phyloP scores from a whole-genome alignment of 2,113 vertebrate genomes.

The Lepus timidus region DNA sequence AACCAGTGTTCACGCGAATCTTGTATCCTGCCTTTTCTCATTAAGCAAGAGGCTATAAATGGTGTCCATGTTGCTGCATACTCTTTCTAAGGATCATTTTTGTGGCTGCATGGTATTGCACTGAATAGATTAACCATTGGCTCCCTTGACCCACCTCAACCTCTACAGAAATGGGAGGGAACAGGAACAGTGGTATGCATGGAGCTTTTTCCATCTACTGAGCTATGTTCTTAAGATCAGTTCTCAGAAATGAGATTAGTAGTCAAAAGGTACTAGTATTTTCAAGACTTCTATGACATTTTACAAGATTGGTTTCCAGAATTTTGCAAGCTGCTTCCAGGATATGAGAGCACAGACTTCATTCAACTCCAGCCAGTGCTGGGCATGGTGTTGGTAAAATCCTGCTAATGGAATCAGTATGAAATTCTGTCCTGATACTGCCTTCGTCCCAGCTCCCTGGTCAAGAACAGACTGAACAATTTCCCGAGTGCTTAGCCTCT shows the following conservation, averaged over 20 bases:
- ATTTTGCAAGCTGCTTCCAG: background rate
- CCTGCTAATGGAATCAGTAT: conserved; percentile 10
- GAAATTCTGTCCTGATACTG: background rate
- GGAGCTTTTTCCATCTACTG: background rate
- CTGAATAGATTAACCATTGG: background rate
- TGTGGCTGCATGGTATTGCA: background rate
- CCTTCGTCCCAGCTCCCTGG: conserved; percentile 36
- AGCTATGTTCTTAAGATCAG: background rate
- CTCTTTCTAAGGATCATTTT: conserved; percentile 26
- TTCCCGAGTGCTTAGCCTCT: conserved; percentile 13
- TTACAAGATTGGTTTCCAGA: background rate
- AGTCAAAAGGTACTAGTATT: background rate
- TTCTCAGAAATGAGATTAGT: conserved; percentile 6
- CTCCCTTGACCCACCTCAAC: conserved; percentile 52
- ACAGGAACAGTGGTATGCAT: too few relatives aligned
- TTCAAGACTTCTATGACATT: background rate
- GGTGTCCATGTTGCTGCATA: conserved; percentile 12
- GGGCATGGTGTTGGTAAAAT: background rate
- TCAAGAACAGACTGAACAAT: conserved; percentile 3
- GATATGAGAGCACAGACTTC: background rate
- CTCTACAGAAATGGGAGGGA: background rate
- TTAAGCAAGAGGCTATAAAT: conserved; percentile 4
- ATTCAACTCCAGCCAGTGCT: background rate
- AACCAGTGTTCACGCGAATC: background rate
- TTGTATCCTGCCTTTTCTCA: conserved; percentile 41